Conservation (phyloP, 1,140 invertebrate species). For the Drosophila oshimai region DNA sequence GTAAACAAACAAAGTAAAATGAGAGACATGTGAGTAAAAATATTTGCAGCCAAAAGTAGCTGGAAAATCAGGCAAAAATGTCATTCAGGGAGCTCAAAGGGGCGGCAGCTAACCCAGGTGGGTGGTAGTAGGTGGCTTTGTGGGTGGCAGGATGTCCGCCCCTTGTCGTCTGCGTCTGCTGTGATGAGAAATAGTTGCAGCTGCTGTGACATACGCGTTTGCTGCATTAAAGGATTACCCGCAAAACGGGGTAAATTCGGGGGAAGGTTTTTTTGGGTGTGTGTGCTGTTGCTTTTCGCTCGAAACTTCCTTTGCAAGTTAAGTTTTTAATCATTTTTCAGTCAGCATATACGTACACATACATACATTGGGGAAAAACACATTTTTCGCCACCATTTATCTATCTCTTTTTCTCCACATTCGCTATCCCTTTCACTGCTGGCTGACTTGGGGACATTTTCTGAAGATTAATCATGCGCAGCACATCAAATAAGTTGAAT, state of each 20-base stretch:
- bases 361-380: conserved; percentile 14
- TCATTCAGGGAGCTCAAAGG: conserved; percentile 17
- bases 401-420: conserved; percentile 26
- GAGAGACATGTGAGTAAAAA: conserved; percentile 28
- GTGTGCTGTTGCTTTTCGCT: conserved; percentile 12
- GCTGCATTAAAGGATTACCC: conserved; percentile 72
- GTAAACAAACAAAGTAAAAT: conserved; percentile 6
- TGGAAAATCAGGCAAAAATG: conserved; percentile 43
- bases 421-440: not conserved
- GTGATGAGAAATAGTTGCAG: conserved; percentile 72
- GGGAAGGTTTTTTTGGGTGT: not conserved
- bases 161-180: conserved; percentile 43
- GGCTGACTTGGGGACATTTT: conserved; percentile 5
- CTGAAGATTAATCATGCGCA: conserved; percentile 61
- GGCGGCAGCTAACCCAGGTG: conserved; percentile 8
- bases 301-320: conserved; percentile 67
- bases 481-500: conserved; percentile 59
- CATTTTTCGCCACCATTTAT: conserved; percentile 37
- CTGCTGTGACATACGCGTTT: conserved; percentile 70
- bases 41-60: conserved; percentile 65
- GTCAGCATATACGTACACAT: no score
- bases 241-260: conserved; percentile 29
- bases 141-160: conserved; percentile 35
- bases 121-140: not conserved
- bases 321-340: conserved; percentile 74